Base-by-base conservation (phyloP, 2,797 vertebrate genomes). In the Pseudochirops corinnae region DNA sequence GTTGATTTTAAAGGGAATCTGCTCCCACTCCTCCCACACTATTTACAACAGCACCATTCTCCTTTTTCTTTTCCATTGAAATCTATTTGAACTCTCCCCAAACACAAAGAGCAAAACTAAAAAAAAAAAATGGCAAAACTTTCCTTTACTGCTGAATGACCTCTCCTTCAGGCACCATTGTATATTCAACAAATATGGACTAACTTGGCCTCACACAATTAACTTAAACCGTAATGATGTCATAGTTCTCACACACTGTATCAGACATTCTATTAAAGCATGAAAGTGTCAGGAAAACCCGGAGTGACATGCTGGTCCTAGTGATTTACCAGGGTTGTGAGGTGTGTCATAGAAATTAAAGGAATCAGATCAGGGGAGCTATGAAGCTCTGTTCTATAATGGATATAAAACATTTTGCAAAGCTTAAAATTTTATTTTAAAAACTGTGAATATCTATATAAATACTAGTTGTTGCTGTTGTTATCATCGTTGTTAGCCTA, bases 11-110 rank as follows among this genome's bases (percentile, higher is more conserved):
- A 92, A 90, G 52, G 93, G 93, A 87, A 98, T 96, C 50, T 97
- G 93, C 58, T 98, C 82, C n/a, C 97, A 97, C 94, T 94, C 57
- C n/a, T 14, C 93, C 97, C 18, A 97, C 46, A 31, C 94, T 92
- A 52, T 1, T 93, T 0, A 96, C 94, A 67, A 94, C 5, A 4
- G 95, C 91, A 92, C 95, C 96, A n/a, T 93, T 94, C 29, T 92
- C 91, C 52, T 12, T 53, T 94, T 97, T 96, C 95, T 97, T 96
- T n/a, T 90, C 92, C 3, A 97, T 60, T 24, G 93, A 96, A 94
- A 97, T 2, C 46, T 24, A 21, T 50, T 13, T 33, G 39, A 90
- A 18, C 18, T 46, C 87, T 10, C 87, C 46, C 26, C 26, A 50
- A 53, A 52, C 21, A 53, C 11, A 90, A 53, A 53, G 50, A 52